phyloP scores from a whole-genome alignment of 2,888 invertebrate genomes.

The Drosophila mulleri region DNA sequence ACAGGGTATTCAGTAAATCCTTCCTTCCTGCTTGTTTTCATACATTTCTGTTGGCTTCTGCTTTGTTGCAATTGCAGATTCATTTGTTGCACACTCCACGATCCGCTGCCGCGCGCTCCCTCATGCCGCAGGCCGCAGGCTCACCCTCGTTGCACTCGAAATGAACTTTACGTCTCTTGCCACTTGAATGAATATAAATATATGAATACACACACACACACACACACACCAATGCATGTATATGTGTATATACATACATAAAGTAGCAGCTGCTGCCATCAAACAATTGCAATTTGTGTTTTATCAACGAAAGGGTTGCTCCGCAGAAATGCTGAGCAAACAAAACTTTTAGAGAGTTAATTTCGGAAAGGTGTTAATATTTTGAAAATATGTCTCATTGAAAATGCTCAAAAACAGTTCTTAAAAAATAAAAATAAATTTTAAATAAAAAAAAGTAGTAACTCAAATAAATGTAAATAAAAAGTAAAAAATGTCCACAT shows the following conservation, averaged over 20 bases:
- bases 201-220: constrained; percentile 19
- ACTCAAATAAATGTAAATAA: neutral
- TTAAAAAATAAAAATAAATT: too few species aligned
- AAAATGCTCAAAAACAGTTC: too few species aligned
- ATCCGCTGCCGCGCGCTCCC: constrained; percentile 3
- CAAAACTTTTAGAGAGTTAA: neutral
- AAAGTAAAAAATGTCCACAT: too few species aligned
- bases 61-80: constrained; percentile 60
- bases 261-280: constrained; percentile 10
- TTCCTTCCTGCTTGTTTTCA: neutral
- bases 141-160: constrained; percentile 47
- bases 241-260: neutral
- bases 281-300: constrained; percentile 12
- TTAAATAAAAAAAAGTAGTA: neutral
- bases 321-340: neutral
- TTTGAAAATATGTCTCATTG: neutral
- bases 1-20: neutral
- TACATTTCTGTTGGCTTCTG: constrained; percentile 13
- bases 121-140: neutral
- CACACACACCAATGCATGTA: too few species aligned
- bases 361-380: neutral
- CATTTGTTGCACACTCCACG: constrained; percentile 60
- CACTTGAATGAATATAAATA: constrained; percentile 49
- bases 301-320: constrained; percentile 11
- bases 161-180: constrained; percentile 25